These are phyloP conservation scores for Drosophila meridiana DNA, from an alignment of 2,888 invertebrate genomes.

Conservation along the genomic window DNA sequence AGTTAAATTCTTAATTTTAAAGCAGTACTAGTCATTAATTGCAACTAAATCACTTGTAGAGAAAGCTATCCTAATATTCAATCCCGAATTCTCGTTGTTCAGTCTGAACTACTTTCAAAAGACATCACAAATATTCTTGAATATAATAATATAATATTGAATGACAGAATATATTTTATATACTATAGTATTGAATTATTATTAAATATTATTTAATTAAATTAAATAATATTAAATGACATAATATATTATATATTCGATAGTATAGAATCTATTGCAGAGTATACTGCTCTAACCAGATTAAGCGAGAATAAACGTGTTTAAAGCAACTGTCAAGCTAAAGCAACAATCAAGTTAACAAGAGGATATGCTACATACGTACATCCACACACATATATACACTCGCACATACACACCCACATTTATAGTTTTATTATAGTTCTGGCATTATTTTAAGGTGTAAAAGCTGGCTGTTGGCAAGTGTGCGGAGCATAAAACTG, in stretches of 20 bases:
- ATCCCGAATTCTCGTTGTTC: too few relatives aligned
- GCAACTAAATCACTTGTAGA: too few relatives aligned
- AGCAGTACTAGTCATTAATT: too few relatives aligned
- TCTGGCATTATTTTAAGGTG: constrained; percentile 40
- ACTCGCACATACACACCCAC: not conserved
- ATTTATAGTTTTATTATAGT: constrained; percentile 20
- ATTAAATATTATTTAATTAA: too few relatives aligned
- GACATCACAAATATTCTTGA: too few relatives aligned
- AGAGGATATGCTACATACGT: constrained; percentile 13
- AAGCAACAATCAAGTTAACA: constrained; percentile 22
- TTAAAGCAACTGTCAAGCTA: constrained; percentile 19
- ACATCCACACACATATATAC: not conserved
- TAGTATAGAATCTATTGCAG: not conserved
- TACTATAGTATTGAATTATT: too few relatives aligned
- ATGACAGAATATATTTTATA: too few relatives aligned
- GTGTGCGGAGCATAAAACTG: constrained; percentile 47
- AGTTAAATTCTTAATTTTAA: too few relatives aligned
- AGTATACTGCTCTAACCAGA: not conserved
- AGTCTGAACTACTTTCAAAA: too few relatives aligned
- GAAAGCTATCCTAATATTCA: too few relatives aligned
- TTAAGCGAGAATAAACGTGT: constrained; percentile 2
- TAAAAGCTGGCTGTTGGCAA: constrained; percentile 30
- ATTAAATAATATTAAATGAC: not conserved
- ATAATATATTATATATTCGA: not conserved
- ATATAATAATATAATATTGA: too few relatives aligned